These are phyloP conservation scores for Formicarius rufipectus DNA, from an alignment of 2,113 vertebrate genomes.

Conservation along the genomic window DNA sequence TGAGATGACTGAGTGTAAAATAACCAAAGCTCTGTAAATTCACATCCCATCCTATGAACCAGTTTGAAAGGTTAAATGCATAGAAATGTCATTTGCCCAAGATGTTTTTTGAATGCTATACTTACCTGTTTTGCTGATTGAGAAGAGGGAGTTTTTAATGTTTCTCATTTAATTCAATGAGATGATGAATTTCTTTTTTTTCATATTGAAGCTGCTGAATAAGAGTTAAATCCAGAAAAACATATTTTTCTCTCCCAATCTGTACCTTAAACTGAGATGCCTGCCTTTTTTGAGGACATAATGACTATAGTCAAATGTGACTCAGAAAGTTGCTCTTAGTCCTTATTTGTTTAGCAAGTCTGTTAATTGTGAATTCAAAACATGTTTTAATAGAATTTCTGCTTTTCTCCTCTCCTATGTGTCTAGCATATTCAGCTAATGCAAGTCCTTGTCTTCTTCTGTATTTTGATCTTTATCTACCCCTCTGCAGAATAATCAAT, in stretches of 20 bases:
- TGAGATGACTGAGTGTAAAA: background rate
- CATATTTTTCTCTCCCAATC: background rate
- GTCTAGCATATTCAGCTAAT: background rate
- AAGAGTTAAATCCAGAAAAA: background rate
- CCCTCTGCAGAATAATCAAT: background rate
- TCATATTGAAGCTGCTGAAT: background rate
- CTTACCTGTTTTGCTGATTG: background rate
- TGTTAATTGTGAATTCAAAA: background rate
- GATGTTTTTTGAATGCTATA: background rate
- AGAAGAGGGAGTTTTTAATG: background rate
- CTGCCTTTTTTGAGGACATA: background rate
- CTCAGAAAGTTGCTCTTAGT: background rate
- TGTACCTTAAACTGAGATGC: background rate
- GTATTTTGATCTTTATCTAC: background rate
- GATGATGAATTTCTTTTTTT: background rate
- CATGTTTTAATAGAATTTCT: background rate
- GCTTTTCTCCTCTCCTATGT: background rate
- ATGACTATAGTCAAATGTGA: background rate
- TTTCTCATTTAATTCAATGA: background rate
- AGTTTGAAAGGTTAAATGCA: background rate
- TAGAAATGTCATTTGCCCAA: background rate
- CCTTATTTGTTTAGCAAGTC: background rate
- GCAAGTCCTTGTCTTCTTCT: background rate
- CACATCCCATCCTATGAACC: background rate
- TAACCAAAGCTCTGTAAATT: background rate